Percentiles rank a stretch among this genome's conserved stretches.
phyloP scores from a whole-genome alignment of 2,797 vertebrate genomes.

The Argentina silus region DNA sequence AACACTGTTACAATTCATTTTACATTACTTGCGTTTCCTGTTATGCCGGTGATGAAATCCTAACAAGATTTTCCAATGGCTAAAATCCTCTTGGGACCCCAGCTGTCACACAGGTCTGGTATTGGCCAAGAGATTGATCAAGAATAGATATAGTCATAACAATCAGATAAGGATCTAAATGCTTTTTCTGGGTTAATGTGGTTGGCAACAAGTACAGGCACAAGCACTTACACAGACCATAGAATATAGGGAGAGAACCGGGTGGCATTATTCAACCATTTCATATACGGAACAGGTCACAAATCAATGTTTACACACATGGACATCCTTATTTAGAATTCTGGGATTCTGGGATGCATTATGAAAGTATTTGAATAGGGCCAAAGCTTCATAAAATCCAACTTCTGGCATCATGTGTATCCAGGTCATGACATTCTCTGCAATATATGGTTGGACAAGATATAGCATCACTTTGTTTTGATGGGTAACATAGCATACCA shows the following conservation, averaged over 20 bases:
- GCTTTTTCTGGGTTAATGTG: neutral
- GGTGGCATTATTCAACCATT: neutral
- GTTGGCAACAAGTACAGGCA: neutral
- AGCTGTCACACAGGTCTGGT: neutral
- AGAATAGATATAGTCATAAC: neutral
- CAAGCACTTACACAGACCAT: neutral
- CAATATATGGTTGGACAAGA: too few species aligned
- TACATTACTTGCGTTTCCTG: neutral
- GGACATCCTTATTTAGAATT: neutral
- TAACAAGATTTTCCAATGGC: neutral
- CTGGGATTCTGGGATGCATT: neutral
- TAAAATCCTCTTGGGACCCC: neutral
- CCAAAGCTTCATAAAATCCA: too few species aligned
- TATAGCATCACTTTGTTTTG: too few species aligned
- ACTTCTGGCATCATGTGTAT: too few species aligned
- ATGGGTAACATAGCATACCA: too few species aligned
- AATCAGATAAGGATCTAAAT: neutral
- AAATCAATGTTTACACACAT: neutral
- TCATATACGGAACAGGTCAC: neutral
- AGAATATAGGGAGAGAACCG: neutral
- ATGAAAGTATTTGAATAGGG: too few species aligned
- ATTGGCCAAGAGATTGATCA: neutral
- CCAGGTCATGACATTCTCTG: too few species aligned
- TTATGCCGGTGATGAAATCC: constrained; percentile 7
- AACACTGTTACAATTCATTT: neutral